These are phyloP conservation scores for Yponomeuta malinellus DNA, from an alignment of 2,888 invertebrate genomes.

Conservation along the genomic window DNA sequence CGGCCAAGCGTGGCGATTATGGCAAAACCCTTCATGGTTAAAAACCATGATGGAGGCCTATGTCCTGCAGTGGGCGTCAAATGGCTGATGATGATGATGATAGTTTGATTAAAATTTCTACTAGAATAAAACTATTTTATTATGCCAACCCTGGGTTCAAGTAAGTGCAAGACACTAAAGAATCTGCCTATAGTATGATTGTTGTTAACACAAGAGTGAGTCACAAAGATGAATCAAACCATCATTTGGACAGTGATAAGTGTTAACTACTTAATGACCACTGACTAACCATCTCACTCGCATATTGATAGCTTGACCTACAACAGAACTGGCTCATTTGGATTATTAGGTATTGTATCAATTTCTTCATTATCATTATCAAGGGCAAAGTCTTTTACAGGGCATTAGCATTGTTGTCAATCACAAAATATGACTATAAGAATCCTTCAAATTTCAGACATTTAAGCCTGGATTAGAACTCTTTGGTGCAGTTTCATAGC, in stretches of 20 bases:
- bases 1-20: too few species aligned
- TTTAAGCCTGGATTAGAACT: neutral
- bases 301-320: neutral
- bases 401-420: neutral
- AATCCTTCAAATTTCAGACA: neutral
- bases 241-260: neutral
- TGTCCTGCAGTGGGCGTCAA: too few species aligned
- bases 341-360: neutral
- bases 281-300: neutral
- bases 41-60: too few species aligned
- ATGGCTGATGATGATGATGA: too few species aligned
- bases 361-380: neutral
- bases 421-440: neutral
- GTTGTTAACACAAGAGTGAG: neutral
- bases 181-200: neutral
- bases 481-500: neutral
- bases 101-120: too few species aligned
- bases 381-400: neutral
- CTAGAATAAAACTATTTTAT: too few species aligned
- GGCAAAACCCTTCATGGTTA: too few species aligned
- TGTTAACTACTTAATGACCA: neutral
- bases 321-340: neutral
- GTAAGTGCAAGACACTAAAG: too few species aligned
- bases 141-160: too few species aligned
- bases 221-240: constrained; percentile 3